phyloP scores from a whole-genome alignment of 2,888 invertebrate species.

The Scaptomyza tumidula region DNA sequence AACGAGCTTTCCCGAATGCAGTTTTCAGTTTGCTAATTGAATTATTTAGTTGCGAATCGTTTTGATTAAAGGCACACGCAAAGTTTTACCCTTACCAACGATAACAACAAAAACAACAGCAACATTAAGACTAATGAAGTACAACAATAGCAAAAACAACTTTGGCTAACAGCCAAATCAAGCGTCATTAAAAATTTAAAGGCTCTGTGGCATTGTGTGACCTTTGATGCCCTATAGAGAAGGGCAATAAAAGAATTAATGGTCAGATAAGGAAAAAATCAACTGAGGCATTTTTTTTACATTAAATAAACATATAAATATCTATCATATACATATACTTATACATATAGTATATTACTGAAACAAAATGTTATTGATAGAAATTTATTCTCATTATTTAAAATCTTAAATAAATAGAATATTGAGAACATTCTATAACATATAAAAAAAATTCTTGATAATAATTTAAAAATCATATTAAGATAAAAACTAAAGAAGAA shows the following conservation, averaged over 20 bases:
- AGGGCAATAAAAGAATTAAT: not conserved
- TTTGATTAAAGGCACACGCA: constrained; percentile 61
- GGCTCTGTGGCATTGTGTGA: not conserved
- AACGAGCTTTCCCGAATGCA: constrained; percentile 36
- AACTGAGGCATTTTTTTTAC: too few relatives aligned
- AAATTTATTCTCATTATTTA: too few relatives aligned
- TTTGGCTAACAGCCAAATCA: constrained; percentile 28
- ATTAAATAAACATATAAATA: too few relatives aligned
- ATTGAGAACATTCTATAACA: too few relatives aligned
- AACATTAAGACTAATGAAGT: not conserved
- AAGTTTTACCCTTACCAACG: constrained; percentile 9
- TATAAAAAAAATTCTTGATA: too few relatives aligned
- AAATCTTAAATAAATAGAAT: too few relatives aligned
- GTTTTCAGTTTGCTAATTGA: constrained; percentile 68
- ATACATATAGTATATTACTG: too few relatives aligned
- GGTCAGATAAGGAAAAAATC: too few relatives aligned
- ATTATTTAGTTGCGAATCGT: constrained; percentile 72
- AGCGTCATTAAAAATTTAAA: constrained; percentile 35
- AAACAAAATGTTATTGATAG: too few relatives aligned
- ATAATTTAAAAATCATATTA: too few relatives aligned
- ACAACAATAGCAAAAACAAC: constrained; percentile 6
- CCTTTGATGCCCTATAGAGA: not conserved
- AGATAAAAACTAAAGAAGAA: too few relatives aligned
- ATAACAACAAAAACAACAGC: constrained; percentile 5
- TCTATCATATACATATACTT: too few relatives aligned